phyloP scores from a whole-genome alignment of 2,113 vertebrate genomes.

The Paedocypris sp. region DNA sequence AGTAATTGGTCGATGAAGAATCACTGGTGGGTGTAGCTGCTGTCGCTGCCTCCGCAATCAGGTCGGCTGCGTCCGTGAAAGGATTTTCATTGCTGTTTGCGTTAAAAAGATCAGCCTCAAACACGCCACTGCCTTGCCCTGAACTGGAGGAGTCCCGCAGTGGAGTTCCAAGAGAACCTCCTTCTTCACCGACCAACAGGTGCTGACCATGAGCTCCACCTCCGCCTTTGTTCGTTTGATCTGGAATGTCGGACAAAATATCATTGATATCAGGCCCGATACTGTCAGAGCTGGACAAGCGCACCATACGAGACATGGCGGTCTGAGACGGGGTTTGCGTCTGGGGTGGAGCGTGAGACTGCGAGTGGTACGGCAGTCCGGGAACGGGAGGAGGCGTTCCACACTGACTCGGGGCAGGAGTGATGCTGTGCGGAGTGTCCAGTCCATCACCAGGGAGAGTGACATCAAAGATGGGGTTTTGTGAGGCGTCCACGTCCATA shows the following conservation, averaged over 20 bases:
- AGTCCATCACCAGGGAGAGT: constrained; percentile 84
- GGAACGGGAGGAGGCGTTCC: constrained; percentile 80
- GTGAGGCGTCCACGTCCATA: constrained; percentile 91
- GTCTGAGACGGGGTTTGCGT: constrained; percentile 56
- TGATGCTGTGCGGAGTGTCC: constrained; percentile 89
- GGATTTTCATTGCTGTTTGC: constrained; percentile 84
- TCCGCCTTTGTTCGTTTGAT: constrained; percentile 79
- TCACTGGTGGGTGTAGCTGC: constrained; percentile 84
- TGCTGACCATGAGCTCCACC: constrained; percentile 54
- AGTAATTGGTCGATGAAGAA: constrained; percentile 86
- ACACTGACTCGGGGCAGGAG: constrained; percentile 92
- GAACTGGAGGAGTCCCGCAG: constrained; percentile 94
- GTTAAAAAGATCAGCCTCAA: constrained; percentile 92
- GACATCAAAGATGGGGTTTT: constrained; percentile 95
- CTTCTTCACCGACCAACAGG: constrained; percentile 71
- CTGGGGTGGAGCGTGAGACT: constrained; percentile 56
- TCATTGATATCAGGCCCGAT: constrained; percentile 92
- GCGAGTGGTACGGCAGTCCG: constrained; percentile 53
- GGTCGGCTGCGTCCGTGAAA: constrained; percentile 84
- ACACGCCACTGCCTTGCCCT: constrained; percentile 88
- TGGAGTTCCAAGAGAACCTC: constrained; percentile 80
- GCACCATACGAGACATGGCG: constrained; percentile 76
- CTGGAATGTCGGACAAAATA: constrained; percentile 90
- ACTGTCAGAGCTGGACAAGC: constrained; percentile 91
- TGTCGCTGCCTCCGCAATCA: constrained; percentile 84